A percentile compares a stretch with the other conserved stretches of the same genome.
These are phyloP conservation scores for Gopherus flavomarginatus DNA, from an alignment of 2,113 vertebrate species.

Conservation along the genomic window DNA sequence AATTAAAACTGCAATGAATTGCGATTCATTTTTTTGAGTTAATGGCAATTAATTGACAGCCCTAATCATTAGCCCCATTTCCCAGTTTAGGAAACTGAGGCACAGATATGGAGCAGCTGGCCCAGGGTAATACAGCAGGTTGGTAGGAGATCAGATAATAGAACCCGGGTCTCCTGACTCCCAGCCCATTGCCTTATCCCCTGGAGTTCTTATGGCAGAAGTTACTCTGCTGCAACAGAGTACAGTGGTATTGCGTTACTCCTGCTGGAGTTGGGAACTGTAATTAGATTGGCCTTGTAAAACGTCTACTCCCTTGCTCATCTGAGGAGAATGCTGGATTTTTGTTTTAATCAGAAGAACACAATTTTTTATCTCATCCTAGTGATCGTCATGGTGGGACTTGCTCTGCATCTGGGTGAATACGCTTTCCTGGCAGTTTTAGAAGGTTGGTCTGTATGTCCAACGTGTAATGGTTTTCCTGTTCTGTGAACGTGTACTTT, in stretches of 20 bases:
- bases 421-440: background rate
- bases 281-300: background rate
- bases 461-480: background rate
- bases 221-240: background rate
- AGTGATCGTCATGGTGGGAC: background rate
- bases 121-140: background rate
- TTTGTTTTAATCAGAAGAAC: background rate
- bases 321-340: background rate
- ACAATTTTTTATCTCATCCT: background rate
- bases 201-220: background rate
- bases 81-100: background rate
- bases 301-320: background rate
- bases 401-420: background rate
- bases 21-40: too few species aligned
- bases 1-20: too few species aligned
- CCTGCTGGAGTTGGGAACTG: background rate
- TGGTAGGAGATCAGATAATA: background rate
- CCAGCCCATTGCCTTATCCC: background rate
- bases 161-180: background rate
- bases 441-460: background rate
- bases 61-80: background rate
- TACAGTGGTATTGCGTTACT: background rate
- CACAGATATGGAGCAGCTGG: too few species aligned
- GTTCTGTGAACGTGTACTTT: rapidly evolving
- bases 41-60: too few species aligned